These are phyloP conservation scores for Bellardia bayeri DNA, from an alignment of 2,888 invertebrate species.

Conservation along the genomic window DNA sequence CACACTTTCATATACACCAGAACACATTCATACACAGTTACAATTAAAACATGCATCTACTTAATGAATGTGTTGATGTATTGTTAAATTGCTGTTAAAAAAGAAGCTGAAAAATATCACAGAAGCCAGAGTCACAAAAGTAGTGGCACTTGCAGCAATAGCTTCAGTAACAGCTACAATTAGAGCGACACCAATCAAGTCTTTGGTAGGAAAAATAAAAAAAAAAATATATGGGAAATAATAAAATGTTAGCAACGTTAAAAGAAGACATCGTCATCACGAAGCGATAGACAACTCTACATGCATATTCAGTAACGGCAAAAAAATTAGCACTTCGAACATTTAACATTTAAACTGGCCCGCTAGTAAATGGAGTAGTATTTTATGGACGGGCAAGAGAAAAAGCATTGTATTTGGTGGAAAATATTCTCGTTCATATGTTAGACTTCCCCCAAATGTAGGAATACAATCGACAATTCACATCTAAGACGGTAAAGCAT, in stretches of 20 bases:
- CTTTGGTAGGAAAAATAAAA: background rate
- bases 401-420: no score
- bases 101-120: constrained; percentile 18
- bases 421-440: no score
- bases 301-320: background rate
- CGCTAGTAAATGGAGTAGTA: no score
- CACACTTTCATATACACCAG: background rate
- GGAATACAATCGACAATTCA: no score
- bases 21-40: background rate
- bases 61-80: constrained; percentile 70
- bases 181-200: constrained; percentile 8
- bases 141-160: background rate
- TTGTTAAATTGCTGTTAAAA: constrained; percentile 64
- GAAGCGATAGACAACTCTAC: background rate
- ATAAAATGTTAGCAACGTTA: constrained; percentile 60
- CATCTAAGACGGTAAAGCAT: no score
- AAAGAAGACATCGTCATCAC: constrained; percentile 21
- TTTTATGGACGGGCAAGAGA: no score
- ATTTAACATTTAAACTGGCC: no score
- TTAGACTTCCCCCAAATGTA: no score
- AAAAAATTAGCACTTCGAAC: no score
- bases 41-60: constrained; percentile 57
- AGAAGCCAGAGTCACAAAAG: background rate
- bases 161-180: constrained; percentile 11
- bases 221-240: constrained; percentile 29